phyloP scores from a whole-genome alignment of 2,113 vertebrate species.

The Syngnathus floridae region DNA sequence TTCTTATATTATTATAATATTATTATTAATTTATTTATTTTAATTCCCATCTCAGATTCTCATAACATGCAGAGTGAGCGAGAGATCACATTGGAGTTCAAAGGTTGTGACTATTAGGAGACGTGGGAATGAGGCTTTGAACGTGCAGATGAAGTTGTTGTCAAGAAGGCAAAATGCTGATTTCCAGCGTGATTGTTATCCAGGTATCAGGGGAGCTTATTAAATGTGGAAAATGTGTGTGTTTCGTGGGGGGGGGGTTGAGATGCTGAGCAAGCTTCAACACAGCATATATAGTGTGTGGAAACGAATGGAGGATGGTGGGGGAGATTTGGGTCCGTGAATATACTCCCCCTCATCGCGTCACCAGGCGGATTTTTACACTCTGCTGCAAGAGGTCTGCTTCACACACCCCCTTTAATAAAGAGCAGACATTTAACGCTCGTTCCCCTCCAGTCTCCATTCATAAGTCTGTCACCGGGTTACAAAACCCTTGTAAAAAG shows the following conservation, averaged over 20 bases:
- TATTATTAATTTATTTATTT: too few species aligned
- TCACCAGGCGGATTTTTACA: not conserved
- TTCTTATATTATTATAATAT: too few species aligned
- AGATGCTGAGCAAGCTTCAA: conserved; percentile 53
- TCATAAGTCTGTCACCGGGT: conserved; percentile 31
- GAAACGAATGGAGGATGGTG: conserved; percentile 29
- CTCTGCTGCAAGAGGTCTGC: not conserved
- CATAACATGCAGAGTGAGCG: not conserved
- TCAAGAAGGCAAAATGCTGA: conserved; percentile 19
- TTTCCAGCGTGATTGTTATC: conserved; percentile 19
- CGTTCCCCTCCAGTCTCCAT: conserved; percentile 20
- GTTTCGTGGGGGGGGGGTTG: not conserved
- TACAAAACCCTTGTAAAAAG: conserved; percentile 33
- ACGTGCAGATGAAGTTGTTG: conserved; percentile 10
- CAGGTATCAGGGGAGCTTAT: conserved; percentile 43
- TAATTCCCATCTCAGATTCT: conserved; percentile 13
- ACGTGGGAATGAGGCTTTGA: conserved; percentile 6
- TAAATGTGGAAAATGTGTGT: conserved; percentile 27
- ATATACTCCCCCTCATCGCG: not conserved
- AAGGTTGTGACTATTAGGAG: conserved; percentile 17
- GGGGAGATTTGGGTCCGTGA: conserved; percentile 1
- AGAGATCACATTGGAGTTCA: conserved; percentile 17
- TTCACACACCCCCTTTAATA: not conserved
- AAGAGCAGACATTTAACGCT: conserved; percentile 14
- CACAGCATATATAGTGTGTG: conserved; percentile 29